These are phyloP conservation scores for Papilio dardanus DNA, from an alignment of 1,140 invertebrate genomes.

Conservation along the genomic window DNA sequence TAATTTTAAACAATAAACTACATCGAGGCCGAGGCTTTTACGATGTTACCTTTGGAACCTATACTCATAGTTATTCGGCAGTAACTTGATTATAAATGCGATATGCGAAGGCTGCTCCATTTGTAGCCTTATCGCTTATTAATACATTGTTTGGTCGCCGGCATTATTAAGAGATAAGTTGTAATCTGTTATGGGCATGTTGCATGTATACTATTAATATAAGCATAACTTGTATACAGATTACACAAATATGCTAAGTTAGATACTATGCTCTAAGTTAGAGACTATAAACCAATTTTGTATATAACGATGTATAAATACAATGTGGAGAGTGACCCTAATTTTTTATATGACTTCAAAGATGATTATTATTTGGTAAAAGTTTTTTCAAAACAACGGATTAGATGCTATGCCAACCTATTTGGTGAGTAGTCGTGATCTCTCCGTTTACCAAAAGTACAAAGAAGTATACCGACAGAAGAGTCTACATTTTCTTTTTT, in stretches of 20 bases:
- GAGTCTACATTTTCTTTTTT: no score
- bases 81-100: slow-evolving; percentile 12
- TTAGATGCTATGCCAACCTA: no score
- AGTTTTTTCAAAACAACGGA: not conserved
- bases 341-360: no score
- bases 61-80: slow-evolving; percentile 5
- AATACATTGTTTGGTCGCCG: slow-evolving; percentile 56
- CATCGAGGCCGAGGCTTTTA: slow-evolving; percentile 23
- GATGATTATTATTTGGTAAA: no score
- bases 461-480: no score
- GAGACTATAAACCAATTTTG: not conserved
- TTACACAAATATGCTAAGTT: not conserved
- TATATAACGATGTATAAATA: not conserved
- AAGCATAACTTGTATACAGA: slow-evolving; percentile 5
- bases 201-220: slow-evolving; percentile 27
- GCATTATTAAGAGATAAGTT: slow-evolving; percentile 49
- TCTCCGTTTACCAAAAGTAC: no score
- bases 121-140: slow-evolving; percentile 50
- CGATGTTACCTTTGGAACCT: slow-evolving; percentile 11
- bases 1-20: slow-evolving; percentile 21
- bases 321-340: not conserved
- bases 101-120: slow-evolving; percentile 32
- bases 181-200: slow-evolving; percentile 37
- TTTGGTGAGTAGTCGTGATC: not conserved
- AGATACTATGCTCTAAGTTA: not conserved